Evolutionary conservation across 2,797 vertebrate species (phyloP).

Genomic region (Falco columbarius): DNA sequence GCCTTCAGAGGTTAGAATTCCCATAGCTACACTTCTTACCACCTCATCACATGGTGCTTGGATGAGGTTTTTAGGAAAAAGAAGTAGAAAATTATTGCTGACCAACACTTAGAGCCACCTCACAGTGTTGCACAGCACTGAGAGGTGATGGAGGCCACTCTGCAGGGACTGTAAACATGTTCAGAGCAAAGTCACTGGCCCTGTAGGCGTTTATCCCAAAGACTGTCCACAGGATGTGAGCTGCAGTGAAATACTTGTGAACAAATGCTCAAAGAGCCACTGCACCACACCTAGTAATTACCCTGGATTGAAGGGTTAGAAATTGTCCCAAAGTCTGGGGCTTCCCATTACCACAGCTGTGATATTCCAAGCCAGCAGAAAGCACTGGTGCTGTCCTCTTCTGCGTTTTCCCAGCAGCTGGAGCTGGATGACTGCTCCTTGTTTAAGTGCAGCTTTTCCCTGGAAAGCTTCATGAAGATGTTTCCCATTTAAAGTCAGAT

Average conservation of each 20-base stretch:
- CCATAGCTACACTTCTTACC: background rate
- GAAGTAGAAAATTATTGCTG: background rate
- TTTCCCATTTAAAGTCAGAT: background rate
- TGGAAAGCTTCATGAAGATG: background rate
- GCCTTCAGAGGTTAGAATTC: background rate
- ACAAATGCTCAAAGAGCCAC: background rate
- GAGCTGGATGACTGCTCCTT: background rate
- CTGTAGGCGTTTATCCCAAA: background rate
- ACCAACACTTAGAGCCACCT: background rate
- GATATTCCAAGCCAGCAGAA: background rate
- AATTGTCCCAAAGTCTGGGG: background rate
- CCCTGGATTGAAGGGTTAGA: background rate
- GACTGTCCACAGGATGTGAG: fast-evolving
- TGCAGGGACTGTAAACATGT: background rate
- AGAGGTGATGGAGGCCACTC: background rate
- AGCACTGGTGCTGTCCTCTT: background rate
- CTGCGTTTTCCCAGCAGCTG: background rate
- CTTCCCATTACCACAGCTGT: background rate
- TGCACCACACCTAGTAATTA: background rate
- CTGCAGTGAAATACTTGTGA: background rate
- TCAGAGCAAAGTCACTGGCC: background rate
- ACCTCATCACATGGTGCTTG: background rate
- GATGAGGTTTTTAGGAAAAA: background rate
- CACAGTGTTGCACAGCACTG: background rate
- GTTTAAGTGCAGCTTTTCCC: background rate